A percentile compares a stretch with the other conserved stretches of the same genome.
These are phyloP conservation scores for Peromyscus eremicus DNA, from an alignment of 2,797 vertebrate genomes.

Conservation along the genomic window DNA sequence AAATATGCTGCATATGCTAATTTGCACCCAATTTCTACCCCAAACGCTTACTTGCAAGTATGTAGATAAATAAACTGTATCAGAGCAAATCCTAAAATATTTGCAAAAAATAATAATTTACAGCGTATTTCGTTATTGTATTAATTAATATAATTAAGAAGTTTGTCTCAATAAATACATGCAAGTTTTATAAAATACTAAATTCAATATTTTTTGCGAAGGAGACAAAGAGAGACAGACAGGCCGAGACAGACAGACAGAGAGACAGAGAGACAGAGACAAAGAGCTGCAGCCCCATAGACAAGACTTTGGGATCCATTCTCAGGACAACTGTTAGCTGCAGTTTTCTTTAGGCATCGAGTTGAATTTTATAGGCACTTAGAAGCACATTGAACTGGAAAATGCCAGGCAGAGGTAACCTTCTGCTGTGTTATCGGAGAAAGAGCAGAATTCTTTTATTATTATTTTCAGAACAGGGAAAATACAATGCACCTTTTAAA, in stretches of 20 bases:
- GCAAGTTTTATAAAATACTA: neutral
- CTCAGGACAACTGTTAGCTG: neutral
- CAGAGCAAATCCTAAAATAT: neutral
- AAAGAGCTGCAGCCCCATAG: neutral
- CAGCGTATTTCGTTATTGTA: neutral
- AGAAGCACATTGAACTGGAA: neutral
- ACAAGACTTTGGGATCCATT: neutral
- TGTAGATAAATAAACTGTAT: constrained; percentile 83
- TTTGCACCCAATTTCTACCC: constrained; percentile 79
- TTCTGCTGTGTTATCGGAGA: neutral
- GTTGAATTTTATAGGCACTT: neutral
- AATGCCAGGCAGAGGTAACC: neutral
- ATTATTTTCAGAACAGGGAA: neutral
- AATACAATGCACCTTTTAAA: neutral
- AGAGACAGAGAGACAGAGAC: neutral
- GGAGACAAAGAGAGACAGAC: neutral
- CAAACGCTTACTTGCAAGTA: constrained; percentile 76
- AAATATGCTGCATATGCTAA: constrained; percentile 76
- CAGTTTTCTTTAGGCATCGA: neutral
- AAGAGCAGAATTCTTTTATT: neutral
- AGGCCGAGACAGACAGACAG: neutral
- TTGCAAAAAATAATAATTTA: neutral
- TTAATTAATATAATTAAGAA: constrained; percentile 16
- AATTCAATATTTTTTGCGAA: neutral
- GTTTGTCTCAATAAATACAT: neutral